Percentiles rank a stretch among this genome's conserved stretches.
Evolutionary conservation across 2,888 invertebrate species (phyloP).

Genomic region (Drosophila nr. fundita): DNA sequence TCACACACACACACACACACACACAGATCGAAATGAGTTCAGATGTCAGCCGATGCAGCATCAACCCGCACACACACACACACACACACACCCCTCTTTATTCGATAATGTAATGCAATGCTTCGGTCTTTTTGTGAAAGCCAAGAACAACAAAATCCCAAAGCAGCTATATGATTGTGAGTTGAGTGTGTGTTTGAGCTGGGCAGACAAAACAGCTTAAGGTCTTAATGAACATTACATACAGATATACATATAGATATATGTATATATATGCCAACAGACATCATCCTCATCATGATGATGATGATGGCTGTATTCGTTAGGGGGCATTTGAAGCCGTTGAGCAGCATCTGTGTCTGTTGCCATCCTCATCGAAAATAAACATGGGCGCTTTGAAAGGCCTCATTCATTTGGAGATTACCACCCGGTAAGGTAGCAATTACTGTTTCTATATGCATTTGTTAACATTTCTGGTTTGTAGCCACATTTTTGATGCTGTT

Average conservation of each 20-base stretch:
- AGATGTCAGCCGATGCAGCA: constrained; percentile 9
- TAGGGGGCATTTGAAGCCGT: constrained; percentile 24
- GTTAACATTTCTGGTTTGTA: constrained; percentile 52
- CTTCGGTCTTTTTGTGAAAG: constrained; percentile 60
- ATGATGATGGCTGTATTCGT: constrained; percentile 47
- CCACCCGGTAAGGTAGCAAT: constrained; percentile 71
- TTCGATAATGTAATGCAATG: constrained; percentile 46
- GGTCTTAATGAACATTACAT: constrained; percentile 49
- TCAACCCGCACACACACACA: neutral
- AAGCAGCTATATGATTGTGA: constrained; percentile 24
- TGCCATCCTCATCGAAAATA: constrained; percentile 33
- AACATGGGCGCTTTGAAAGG: constrained; percentile 60
- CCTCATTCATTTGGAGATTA: constrained; percentile 62
- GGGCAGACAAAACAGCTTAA: constrained; percentile 67
- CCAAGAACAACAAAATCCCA: constrained; percentile 47
- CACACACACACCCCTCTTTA: neutral
- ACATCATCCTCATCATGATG: constrained; percentile 23
- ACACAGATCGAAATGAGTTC: constrained; percentile 5
- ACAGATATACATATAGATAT: neutral
- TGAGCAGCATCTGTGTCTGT: constrained; percentile 18
- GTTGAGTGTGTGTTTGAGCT: constrained; percentile 28
- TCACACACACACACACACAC: constrained; percentile 1
- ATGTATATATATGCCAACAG: constrained; percentile 9
- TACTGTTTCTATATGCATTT: constrained; percentile 75
- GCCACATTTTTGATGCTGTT: constrained; percentile 29